A percentile compares a stretch with the other conserved stretches of the same genome.
These are phyloP conservation scores for Heliocidaris tuberculata DNA, from an alignment of 35 echinoderm and acorn worm species.

Conservation along the genomic window DNA sequence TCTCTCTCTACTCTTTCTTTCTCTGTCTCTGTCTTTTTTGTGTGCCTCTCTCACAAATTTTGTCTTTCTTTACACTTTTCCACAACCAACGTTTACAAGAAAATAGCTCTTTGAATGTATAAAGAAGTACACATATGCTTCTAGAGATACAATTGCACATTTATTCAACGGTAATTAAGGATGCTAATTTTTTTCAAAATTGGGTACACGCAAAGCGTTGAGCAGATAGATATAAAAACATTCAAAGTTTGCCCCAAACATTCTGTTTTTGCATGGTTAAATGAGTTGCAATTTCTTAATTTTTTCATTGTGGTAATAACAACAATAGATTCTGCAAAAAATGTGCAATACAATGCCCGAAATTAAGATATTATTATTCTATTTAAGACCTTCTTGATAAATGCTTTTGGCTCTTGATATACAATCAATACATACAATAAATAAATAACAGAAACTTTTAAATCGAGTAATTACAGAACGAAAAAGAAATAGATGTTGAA, in stretches of 20 bases:
- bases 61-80: not conserved
- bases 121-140: not conserved
- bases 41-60: not conserved
- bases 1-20: not conserved
- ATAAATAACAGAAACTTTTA: constrained; percentile 12
- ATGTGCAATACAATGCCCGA: not conserved
- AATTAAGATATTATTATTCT: constrained; percentile 1
- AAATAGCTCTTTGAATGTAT: not conserved
- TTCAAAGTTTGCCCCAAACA: not conserved
- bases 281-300: not conserved
- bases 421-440: constrained; percentile 41
- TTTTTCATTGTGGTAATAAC: not conserved
- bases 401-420: constrained; percentile 37
- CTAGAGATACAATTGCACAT: constrained; percentile 44
- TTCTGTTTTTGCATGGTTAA: not conserved
- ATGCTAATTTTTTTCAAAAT: not conserved
- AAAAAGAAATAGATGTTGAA: not conserved
- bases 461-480: constrained; percentile 13
- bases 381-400: constrained; percentile 7
- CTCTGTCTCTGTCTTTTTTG: not conserved
- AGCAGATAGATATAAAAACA: constrained; percentile 23
- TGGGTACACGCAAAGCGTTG: not conserved
- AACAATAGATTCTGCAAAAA: not conserved
- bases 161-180: constrained; percentile 23
- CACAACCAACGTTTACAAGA: not conserved